phyloP scores from a whole-genome alignment of 2,113 vertebrate genomes.

The Elephantulus edwardii region DNA sequence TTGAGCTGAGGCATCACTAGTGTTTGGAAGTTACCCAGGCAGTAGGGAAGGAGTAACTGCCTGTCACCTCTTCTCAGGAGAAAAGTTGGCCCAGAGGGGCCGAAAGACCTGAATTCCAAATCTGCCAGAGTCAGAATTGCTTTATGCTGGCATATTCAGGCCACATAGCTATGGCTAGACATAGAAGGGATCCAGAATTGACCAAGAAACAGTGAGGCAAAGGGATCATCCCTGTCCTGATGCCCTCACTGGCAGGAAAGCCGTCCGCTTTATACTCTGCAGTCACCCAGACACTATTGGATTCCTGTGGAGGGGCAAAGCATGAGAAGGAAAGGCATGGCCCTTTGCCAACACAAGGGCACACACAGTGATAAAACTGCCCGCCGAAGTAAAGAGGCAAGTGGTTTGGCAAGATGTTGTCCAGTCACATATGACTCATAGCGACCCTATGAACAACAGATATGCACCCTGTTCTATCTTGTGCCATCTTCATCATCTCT shows the following conservation, averaged over 20 bases:
- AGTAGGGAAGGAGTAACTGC: neutral
- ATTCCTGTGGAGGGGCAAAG: neutral
- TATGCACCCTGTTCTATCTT: too few species aligned
- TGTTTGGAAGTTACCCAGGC: constrained; percentile 38
- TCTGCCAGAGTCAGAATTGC: neutral
- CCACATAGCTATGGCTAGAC: neutral
- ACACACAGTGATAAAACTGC: neutral
- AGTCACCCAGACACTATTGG: neutral
- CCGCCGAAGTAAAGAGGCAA: neutral
- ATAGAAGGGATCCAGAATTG: neutral
- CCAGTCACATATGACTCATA: too few species aligned
- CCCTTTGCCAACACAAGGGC: neutral
- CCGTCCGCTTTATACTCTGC: neutral
- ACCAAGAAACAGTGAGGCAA: neutral
- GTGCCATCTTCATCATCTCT: too few species aligned
- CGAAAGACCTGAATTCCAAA: neutral
- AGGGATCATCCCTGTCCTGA: neutral
- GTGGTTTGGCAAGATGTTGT: neutral
- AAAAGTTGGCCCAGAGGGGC: neutral
- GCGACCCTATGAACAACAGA: too few species aligned
- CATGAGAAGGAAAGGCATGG: neutral
- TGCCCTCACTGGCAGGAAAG: neutral
- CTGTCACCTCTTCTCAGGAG: constrained; percentile 23
- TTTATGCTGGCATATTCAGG: neutral
- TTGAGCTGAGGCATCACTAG: neutral